Evolutionary conservation across 2,888 invertebrate genomes (phyloP).

Genomic region (Nemotelus pantherinus): DNA sequence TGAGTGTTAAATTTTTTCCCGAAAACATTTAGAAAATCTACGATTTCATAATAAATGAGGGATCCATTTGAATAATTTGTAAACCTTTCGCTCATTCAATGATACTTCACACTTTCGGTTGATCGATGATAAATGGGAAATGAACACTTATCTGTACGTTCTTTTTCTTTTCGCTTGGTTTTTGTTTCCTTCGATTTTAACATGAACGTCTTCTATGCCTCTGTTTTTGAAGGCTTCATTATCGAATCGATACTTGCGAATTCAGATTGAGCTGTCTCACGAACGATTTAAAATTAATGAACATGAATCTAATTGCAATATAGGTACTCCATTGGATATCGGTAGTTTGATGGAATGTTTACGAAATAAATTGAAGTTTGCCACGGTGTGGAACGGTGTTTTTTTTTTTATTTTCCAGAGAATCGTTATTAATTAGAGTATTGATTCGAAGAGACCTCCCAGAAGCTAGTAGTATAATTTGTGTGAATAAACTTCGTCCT

Average conservation of each 20-base stretch:
- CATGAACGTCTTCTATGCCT: not conserved
- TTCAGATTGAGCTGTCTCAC: conserved; percentile 27
- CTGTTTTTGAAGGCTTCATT: conserved; percentile 35
- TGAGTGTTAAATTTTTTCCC: too few relatives aligned
- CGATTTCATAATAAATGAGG: conserved; percentile 38
- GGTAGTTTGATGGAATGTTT: not conserved
- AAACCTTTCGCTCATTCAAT: conserved; percentile 41
- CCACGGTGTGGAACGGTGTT: not conserved
- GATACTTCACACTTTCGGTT: conserved; percentile 38
- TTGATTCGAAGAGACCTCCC: not conserved
- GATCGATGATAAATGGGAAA: conserved; percentile 11
- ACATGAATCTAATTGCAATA: conserved; percentile 6
- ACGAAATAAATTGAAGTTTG: not conserved
- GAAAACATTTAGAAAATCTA: not conserved
- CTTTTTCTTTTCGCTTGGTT: not conserved
- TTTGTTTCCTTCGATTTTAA: not conserved
- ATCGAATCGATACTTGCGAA: not conserved
- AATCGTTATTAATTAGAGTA: not conserved
- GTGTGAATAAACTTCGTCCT: not conserved
- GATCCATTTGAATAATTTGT: conserved; percentile 33
- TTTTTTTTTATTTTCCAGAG: not conserved
- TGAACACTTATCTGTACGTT: not conserved
- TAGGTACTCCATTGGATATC: not conserved
- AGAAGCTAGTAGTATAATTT: not conserved
- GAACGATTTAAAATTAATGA: conserved; percentile 19